phyloP scores from a whole-genome alignment of 2,888 invertebrate genomes.

The Machimus rusticus region DNA sequence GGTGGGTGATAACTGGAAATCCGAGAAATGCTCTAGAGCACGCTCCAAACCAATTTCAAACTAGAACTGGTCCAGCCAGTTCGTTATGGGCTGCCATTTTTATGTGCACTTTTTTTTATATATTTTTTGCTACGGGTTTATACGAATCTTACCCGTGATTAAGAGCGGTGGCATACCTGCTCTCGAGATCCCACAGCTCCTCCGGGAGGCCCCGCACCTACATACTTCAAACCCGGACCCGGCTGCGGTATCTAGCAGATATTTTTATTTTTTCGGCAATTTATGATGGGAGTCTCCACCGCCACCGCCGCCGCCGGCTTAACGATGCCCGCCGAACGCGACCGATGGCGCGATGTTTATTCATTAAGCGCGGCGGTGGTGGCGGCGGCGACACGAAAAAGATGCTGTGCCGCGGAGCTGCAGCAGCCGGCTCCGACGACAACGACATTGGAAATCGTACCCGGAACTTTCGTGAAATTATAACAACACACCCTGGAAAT shows the following conservation, averaged over 20 bases:
- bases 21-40: not conserved
- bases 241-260: not conserved
- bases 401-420: not conserved
- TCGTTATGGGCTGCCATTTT: constrained; percentile 41
- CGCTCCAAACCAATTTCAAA: constrained; percentile 16
- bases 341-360: not conserved
- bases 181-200: not conserved
- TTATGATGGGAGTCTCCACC: not conserved
- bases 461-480: constrained; percentile 22
- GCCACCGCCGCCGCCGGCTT: not conserved
- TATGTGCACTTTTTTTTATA: constrained; percentile 6
- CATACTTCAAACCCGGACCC: not conserved
- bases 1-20: constrained; percentile 42
- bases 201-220: not conserved
- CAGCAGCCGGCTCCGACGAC: not conserved
- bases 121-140: not conserved
- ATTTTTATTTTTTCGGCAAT: not conserved
- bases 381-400: not conserved
- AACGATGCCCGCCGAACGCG: not conserved
- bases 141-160: constrained; percentile 13
- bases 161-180: not conserved
- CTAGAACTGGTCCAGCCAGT: constrained; percentile 39
- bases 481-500: constrained; percentile 26
- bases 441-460: constrained; percentile 34
- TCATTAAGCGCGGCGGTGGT: not conserved